Base-by-base conservation (phyloP, 2,888 invertebrate species). In the Melanotus villosus region DNA sequence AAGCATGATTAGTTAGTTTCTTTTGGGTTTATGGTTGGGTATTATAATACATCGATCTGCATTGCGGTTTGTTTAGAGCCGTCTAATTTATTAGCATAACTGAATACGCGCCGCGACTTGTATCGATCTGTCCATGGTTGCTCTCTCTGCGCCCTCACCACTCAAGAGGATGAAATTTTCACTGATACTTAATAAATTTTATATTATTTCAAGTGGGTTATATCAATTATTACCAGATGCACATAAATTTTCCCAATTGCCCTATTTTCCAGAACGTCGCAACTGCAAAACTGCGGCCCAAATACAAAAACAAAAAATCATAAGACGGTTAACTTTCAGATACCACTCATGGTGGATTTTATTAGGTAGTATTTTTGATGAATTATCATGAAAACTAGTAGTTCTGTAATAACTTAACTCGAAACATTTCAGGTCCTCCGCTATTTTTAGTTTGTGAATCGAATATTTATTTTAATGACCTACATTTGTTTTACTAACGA, bases 71-170 rank as follows among this genome's bases (percentile, higher is more conserved):
- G 81, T 84, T 83, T 83, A 82, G 83, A 83, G 80, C 81, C 82
- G 80, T 81, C 83, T 84, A 84, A 85, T 84, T 84, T 84, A 84
- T 85, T 84, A 83, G 83, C 84, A 83, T 83, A 84, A 83, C 80
- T 81, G 81, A 83, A 81, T 81, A 82, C 81, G 82, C 82, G 81
- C 82, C 81, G 82, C 82, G 82, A 82, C 82, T 81, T 80, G 80
- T 83, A 84, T 84, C 82, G 84, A 83, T 84, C 82, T 76, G 65
- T 62, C 71, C 57, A 73, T 71, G 64, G 64, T 70, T 71, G 56
- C 64, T 71, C 66, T 68, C 62, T 67, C 67, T 66, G 58, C 70
- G 58, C 67, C 66, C 68, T 66, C 45, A 52, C 36, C 59, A 64
- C 66, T 65, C 65, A 69, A 69, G 59, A 59, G 65, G 45, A 59